Evolutionary conservation across 1,140 invertebrate species (phyloP).

Genomic region (Micrasema minimum): DNA sequence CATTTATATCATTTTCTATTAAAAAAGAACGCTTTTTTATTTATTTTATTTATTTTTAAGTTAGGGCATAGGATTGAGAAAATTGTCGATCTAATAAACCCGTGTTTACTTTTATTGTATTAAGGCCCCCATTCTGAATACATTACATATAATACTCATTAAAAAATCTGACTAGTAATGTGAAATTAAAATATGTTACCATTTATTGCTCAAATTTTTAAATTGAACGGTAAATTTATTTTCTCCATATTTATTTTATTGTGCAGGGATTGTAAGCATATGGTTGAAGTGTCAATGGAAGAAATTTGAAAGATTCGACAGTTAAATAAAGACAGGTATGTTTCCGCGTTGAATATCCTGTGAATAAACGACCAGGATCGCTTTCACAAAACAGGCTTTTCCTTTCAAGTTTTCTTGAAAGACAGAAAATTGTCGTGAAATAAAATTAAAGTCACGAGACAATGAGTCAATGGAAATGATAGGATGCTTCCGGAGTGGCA

Average conservation of each 20-base stretch:
- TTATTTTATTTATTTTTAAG: too few species aligned
- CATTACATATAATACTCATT: too few species aligned
- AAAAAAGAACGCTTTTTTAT: too few species aligned
- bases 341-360: slow-evolving; percentile 38
- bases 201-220: too few species aligned
- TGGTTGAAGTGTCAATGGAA: neutral
- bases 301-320: neutral
- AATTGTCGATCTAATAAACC: slow-evolving; percentile 7
- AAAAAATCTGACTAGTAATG: too few species aligned
- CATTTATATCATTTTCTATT: too few species aligned
- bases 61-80: too few species aligned
- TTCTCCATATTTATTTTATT: too few species aligned
- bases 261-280: too few species aligned
- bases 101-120: neutral
- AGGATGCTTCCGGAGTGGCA: neutral
- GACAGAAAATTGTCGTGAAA: neutral
- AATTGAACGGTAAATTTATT: too few species aligned
- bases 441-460: neutral
- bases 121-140: too few species aligned
- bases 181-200: too few species aligned
- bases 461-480: neutral
- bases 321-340: neutral
- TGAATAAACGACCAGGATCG: slow-evolving; percentile 38
- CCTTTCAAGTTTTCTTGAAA: neutral
- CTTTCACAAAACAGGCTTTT: neutral